These are phyloP conservation scores for Drosophila burlai DNA, from an alignment of 1,140 invertebrate genomes.

Conservation along the genomic window DNA sequence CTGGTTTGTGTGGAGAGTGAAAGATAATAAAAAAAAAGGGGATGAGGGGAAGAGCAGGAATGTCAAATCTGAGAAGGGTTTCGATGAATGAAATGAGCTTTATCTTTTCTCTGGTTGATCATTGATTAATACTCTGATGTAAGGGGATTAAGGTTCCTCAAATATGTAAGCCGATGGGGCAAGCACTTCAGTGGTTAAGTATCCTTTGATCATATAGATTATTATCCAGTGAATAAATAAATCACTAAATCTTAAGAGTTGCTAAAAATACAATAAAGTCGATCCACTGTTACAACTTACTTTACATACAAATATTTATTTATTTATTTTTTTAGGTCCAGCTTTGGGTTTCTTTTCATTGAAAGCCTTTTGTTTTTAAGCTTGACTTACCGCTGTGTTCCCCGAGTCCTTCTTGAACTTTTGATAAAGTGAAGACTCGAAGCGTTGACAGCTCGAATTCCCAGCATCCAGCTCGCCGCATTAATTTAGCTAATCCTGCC, in stretches of 20 bases:
- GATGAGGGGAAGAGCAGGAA: conserved; percentile 8
- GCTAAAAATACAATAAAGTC: background rate
- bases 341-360: background rate
- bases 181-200: background rate
- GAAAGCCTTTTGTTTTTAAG: conserved; percentile 1
- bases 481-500: conserved; percentile 80
- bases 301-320: background rate
- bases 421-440: conserved; percentile 66
- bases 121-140: conserved; percentile 40
- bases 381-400: background rate
- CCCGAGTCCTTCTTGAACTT: background rate
- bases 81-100: conserved; percentile 41
- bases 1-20: background rate
- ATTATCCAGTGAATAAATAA: background rate
- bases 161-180: conserved; percentile 11
- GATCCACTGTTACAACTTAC: background rate
- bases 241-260: background rate
- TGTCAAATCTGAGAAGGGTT: conserved; percentile 49
- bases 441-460: conserved; percentile 64
- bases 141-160: conserved; percentile 23
- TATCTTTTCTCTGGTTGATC: conserved; percentile 15
- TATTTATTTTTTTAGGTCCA: background rate
- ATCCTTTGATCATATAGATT: background rate
- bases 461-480: conserved; percentile 64
- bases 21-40: conserved; percentile 6